Conservation (phyloP, 2,113 vertebrate genomes). For the Jacana jacana region DNA sequence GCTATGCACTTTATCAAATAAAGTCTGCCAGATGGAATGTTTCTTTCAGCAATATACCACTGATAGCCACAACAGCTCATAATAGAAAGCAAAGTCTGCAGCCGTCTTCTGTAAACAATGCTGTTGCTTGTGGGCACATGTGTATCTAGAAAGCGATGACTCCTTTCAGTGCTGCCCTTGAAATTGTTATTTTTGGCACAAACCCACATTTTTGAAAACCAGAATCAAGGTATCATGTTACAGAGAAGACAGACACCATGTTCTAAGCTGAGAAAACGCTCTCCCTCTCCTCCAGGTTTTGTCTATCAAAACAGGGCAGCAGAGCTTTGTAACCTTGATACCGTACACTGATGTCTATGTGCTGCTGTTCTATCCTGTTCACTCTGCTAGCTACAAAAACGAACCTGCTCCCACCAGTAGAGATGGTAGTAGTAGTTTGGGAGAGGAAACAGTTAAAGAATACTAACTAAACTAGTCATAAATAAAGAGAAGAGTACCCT, state of each 20-base stretch:
- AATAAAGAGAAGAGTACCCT: accelerated
- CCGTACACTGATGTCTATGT: neutral
- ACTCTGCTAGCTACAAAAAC: neutral
- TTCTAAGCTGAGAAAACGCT: neutral
- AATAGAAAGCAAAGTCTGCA: neutral
- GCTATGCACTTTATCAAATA: neutral
- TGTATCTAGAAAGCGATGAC: neutral
- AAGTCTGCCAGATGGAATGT: neutral
- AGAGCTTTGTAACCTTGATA: neutral
- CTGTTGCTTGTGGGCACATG: neutral
- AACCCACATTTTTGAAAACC: neutral
- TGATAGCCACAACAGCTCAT: neutral
- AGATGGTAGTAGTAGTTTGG: neutral
- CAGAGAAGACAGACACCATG: neutral
- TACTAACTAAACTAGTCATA: neutral
- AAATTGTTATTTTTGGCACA: neutral
- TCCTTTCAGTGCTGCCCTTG: neutral
- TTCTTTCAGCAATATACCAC: neutral
- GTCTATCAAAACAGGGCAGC: neutral
- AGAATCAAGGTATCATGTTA: neutral
- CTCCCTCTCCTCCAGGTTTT: neutral
- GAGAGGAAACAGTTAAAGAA: neutral
- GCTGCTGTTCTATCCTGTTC: neutral
- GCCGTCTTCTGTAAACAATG: neutral
- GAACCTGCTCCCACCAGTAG: neutral